A percentile compares a stretch with the other conserved stretches of the same genome.
Evolutionary conservation across 2,888 invertebrate species (phyloP).

Genomic region (Apotomis capreana): DNA sequence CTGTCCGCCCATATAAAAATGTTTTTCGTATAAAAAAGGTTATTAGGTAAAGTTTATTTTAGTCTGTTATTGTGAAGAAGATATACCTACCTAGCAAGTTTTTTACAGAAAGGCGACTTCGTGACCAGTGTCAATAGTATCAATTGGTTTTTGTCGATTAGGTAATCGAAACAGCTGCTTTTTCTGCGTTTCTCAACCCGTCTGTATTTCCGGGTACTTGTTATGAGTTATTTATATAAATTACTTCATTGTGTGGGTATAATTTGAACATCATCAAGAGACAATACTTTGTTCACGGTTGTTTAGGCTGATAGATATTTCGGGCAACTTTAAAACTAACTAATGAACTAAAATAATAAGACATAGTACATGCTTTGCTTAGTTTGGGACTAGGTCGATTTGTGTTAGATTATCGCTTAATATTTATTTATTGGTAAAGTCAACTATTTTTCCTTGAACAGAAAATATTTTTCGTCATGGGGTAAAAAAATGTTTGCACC

Average conservation of each 20-base stretch:
- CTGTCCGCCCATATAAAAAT: neutral
- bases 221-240: slow-evolving; percentile 37
- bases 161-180: slow-evolving; percentile 34
- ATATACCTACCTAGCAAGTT: slow-evolving; percentile 4
- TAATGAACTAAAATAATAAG: too few relatives aligned
- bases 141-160: slow-evolving; percentile 33
- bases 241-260: slow-evolving; percentile 24
- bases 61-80: slow-evolving; percentile 22
- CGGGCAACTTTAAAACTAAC: too few relatives aligned
- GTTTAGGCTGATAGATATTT: too few relatives aligned
- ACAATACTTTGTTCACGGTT: neutral
- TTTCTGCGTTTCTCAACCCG: slow-evolving; percentile 33
- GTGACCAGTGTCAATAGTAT: slow-evolving; percentile 34
- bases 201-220: slow-evolving; percentile 32
- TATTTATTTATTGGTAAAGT: too few relatives aligned
- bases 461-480: too few relatives aligned
- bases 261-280: neutral
- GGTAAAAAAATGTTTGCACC: too few relatives aligned
- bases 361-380: too few relatives aligned
- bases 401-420: too few relatives aligned
- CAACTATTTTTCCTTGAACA: too few relatives aligned
- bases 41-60: neutral
- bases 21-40: too few relatives aligned
- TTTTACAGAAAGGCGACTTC: slow-evolving; percentile 32
- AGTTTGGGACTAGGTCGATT: too few relatives aligned